Evolutionary conservation across 2,113 vertebrate genomes (phyloP).

Genomic region (Columbina picui): DNA sequence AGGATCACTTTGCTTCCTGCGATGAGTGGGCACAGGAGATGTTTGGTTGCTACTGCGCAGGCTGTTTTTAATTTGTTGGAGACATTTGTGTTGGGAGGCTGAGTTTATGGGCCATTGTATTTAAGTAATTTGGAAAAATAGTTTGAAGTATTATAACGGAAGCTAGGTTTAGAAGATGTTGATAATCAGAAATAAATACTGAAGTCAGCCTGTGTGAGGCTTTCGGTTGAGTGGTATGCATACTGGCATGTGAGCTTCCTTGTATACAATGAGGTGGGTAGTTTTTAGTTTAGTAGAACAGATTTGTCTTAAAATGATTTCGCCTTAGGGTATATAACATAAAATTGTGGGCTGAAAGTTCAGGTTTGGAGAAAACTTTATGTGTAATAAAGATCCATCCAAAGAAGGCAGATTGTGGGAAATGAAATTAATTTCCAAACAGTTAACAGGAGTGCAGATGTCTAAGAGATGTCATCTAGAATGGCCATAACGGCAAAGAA

Average conservation of each 20-base stretch:
- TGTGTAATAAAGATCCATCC: not conserved
- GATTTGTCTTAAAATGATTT: not conserved
- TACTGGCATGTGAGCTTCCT: accelerated
- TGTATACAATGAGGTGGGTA: not conserved
- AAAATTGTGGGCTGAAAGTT: not conserved
- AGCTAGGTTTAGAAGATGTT: not conserved
- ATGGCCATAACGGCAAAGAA: not conserved
- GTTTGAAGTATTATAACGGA: not conserved
- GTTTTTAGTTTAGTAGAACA: not conserved
- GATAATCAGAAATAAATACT: not conserved
- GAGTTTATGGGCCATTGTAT: slow-evolving; percentile 13
- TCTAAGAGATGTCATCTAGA: not conserved
- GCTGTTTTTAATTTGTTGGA: not conserved
- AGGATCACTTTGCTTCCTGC: not conserved
- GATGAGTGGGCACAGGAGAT: not conserved
- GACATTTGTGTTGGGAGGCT: not conserved
- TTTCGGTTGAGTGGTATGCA: accelerated
- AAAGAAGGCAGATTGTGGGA: not conserved
- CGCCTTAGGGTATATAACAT: not conserved
- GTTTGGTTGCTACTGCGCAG: not conserved
- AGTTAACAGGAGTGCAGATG: not conserved
- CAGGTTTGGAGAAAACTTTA: not conserved
- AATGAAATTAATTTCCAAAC: not conserved
- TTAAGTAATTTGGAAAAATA: not conserved
- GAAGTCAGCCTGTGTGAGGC: not conserved